Percentiles rank a stretch among this genome's conserved stretches.
Conservation (phyloP, 2,888 invertebrate genomes). For the Euplagia quadripunctaria region DNA sequence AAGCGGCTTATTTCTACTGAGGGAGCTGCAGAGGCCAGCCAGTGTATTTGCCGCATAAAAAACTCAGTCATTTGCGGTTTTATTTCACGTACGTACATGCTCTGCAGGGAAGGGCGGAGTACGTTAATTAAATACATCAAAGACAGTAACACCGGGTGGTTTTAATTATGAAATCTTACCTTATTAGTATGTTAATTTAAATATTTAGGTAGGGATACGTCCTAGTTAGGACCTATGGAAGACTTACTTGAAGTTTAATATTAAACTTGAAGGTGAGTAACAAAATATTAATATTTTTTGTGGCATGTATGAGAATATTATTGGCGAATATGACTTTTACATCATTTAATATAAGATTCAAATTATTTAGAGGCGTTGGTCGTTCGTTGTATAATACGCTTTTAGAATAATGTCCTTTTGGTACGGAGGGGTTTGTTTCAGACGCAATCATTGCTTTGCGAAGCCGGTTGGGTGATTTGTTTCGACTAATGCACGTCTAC, state of each 20-base stretch:
- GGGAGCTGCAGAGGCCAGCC: conserved; percentile 11
- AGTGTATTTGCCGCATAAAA: conserved; percentile 27
- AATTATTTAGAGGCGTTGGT: no score
- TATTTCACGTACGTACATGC: conserved; percentile 15
- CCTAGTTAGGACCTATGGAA: not conserved
- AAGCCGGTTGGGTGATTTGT: no score
- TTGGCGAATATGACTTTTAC: no score
- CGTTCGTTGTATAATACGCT: no score
- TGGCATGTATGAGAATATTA: no score
- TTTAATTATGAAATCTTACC: conserved; percentile 2
- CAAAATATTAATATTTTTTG: no score
- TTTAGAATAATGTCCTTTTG: no score
- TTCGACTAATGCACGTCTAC: no score
- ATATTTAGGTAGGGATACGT: not conserved
- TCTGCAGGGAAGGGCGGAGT: conserved; percentile 31
- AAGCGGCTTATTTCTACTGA: conserved; percentile 32
- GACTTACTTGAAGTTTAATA: not conserved
- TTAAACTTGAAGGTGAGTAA: no score
- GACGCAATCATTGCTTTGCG: no score
- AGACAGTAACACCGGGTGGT: not conserved
- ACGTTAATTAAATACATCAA: conserved; percentile 25
- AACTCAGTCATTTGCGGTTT: conserved; percentile 29
- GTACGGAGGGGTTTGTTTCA: no score
- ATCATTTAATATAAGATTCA: no score
- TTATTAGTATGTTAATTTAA: not conserved